phyloP scores from a whole-genome alignment of 2,888 invertebrate species.

The Helobdella robusta region DNA sequence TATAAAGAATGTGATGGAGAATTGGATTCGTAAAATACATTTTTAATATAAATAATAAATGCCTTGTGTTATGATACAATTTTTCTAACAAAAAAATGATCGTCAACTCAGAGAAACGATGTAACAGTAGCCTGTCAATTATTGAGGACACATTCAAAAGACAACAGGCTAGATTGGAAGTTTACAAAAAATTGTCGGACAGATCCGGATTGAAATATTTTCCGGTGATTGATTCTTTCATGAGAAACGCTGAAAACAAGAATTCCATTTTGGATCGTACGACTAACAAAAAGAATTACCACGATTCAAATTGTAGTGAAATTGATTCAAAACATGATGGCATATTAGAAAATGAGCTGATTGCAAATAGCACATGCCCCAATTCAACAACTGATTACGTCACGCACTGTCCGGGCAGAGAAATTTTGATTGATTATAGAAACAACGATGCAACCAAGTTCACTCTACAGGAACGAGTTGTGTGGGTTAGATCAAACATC shows the following conservation, averaged over 20 bases:
- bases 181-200: constrained; percentile 19
- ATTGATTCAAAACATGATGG: no score
- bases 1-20: no score
- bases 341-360: neutral
- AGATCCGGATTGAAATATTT: constrained; percentile 13
- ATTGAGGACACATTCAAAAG: constrained; percentile 16
- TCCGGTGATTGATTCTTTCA: neutral
- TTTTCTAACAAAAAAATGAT: neutral
- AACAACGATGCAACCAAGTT: constrained; percentile 12
- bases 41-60: no score
- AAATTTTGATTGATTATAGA: constrained; percentile 1
- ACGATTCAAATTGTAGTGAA: no score
- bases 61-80: no score
- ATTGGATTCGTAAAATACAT: no score
- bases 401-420: neutral
- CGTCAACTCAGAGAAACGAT: neutral
- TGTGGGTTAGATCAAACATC: neutral
- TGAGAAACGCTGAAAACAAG: neutral
- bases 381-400: neutral
- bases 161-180: constrained; percentile 8
- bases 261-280: neutral
- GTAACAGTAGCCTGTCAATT: neutral
- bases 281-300: no score
- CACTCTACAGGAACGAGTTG: constrained; percentile 7
- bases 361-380: neutral